Evolutionary conservation across 2,888 invertebrate genomes (phyloP).

Genomic region (Drosophila rellima): DNA sequence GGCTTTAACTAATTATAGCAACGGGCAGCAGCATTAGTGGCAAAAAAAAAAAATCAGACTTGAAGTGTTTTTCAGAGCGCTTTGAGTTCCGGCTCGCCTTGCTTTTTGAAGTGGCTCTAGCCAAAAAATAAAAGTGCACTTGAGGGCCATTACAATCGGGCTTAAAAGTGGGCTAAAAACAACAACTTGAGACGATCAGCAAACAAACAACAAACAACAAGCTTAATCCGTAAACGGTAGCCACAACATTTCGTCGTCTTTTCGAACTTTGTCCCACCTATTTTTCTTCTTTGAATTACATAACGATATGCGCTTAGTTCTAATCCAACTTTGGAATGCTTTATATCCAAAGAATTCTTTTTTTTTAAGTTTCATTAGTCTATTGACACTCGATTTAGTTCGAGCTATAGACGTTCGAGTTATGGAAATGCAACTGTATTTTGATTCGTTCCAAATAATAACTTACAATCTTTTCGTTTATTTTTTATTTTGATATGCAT

Average conservation of each 20-base stretch:
- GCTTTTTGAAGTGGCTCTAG: conserved; percentile 19
- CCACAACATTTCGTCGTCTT: conserved; percentile 20
- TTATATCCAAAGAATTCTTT: too few relatives aligned
- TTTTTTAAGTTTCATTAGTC: too few relatives aligned
- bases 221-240: conserved; percentile 52
- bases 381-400: too few relatives aligned
- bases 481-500: too few relatives aligned
- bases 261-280: not conserved
- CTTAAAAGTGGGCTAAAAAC: conserved; percentile 36
- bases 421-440: too few relatives aligned
- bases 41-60: not conserved
- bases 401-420: too few relatives aligned
- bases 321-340: not conserved
- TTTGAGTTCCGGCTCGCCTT: conserved; percentile 71
- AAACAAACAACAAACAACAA: conserved; percentile 12
- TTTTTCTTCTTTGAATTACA: not conserved
- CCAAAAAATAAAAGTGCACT: conserved; percentile 56
- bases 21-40: conserved; percentile 48
- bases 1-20: conserved; percentile 72
- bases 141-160: conserved; percentile 67
- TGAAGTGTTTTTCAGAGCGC: conserved; percentile 1
- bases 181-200: conserved; percentile 32
- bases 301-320: too few relatives aligned
- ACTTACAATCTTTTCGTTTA: too few relatives aligned
- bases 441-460: too few relatives aligned